Conservation (phyloP, 2,113 vertebrate species). For the Galeopterus variegatus region DNA sequence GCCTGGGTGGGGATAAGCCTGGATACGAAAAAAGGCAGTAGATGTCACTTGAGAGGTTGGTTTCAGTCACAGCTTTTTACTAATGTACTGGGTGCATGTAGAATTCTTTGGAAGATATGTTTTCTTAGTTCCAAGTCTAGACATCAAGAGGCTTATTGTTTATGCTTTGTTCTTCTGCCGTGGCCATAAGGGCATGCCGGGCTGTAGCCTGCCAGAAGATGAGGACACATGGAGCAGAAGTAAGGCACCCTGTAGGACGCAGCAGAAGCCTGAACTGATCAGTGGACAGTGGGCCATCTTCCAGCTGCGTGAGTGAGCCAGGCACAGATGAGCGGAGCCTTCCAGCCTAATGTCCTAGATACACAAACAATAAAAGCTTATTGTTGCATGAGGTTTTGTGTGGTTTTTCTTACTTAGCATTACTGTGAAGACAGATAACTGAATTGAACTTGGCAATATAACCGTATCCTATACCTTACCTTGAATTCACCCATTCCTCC, state of each 20-base stretch:
- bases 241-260: not conserved
- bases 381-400: not conserved
- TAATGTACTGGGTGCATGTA: not conserved
- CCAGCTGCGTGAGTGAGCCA: not conserved
- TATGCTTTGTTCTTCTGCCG: not conserved
- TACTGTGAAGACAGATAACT: not conserved
- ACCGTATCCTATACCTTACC: not conserved
- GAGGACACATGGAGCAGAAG: not conserved
- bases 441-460: not conserved
- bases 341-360: not conserved
- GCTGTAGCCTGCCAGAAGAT: not conserved
- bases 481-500: not conserved
- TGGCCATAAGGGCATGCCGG: not conserved
- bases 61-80: not conserved
- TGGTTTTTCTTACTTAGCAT: not conserved
- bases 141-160: not conserved
- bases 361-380: not conserved
- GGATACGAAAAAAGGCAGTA: not conserved
- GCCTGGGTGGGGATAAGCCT: not conserved
- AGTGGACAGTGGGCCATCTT: not conserved
- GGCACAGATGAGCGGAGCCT: not conserved
- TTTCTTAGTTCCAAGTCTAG: not conserved
- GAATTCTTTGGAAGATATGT: not conserved
- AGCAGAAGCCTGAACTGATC: not conserved
- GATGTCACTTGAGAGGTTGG: not conserved